A percentile compares a stretch with the other conserved stretches of the same genome.
Evolutionary conservation across 2,113 vertebrate genomes (phyloP).

Genomic region (Eira barbara): DNA sequence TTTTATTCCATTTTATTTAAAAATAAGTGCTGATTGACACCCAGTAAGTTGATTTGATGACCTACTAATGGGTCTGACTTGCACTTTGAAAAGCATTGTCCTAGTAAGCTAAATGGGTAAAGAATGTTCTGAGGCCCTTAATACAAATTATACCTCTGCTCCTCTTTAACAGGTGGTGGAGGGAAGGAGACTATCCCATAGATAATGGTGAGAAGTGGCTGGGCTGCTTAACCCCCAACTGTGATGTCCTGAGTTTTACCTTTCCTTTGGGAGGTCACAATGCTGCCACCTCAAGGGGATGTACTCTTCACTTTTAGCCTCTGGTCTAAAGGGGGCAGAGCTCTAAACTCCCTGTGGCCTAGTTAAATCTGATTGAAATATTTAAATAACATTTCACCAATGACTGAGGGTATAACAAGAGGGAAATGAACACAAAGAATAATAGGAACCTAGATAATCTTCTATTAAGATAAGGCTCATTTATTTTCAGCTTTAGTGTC

Average conservation of each 20-base stretch:
- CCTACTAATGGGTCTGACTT: background rate
- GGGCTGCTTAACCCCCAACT: background rate
- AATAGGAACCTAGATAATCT: background rate
- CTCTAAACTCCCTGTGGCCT: background rate
- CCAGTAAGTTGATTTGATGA: background rate
- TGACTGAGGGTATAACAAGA: background rate
- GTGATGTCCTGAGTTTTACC: background rate
- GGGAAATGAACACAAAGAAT: background rate
- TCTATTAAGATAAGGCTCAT: background rate
- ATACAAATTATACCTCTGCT: background rate
- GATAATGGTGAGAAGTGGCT: background rate
- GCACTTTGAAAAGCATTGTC: background rate
- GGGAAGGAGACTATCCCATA: background rate
- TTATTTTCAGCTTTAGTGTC: background rate
- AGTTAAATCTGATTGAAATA: background rate
- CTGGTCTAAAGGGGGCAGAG: background rate
- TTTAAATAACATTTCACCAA: conserved; percentile 9
- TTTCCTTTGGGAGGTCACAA: background rate
- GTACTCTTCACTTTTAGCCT: background rate
- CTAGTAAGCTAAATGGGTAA: background rate
- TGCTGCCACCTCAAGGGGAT: background rate
- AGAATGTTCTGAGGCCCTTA: background rate
- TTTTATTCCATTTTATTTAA: background rate
- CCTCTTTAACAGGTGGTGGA: background rate
- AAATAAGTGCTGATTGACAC: background rate